Evolutionary conservation across 2,797 vertebrate genomes (phyloP).

Genomic region (Tamandua tetradactyla): DNA sequence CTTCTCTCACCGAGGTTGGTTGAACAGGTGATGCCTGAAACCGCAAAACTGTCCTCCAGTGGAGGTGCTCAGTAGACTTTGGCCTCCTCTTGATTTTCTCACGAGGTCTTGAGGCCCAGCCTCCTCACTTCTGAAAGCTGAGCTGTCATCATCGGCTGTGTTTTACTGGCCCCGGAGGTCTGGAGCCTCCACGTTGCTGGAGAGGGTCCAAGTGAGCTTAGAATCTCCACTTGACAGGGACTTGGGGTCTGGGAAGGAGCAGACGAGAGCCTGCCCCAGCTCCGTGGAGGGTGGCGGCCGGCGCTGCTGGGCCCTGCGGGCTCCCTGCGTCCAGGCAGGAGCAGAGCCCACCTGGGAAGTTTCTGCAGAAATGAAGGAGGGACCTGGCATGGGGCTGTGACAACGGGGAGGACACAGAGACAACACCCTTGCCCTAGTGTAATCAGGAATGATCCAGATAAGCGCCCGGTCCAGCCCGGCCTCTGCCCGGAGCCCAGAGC

Average conservation of each 20-base stretch:
- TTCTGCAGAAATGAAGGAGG: not conserved
- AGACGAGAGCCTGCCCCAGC: not conserved
- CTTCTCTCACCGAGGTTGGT: not conserved
- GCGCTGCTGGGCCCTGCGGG: not conserved
- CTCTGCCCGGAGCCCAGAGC: not conserved
- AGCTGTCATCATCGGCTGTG: not conserved
- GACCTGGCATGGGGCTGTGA: not conserved
- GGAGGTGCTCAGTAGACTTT: not conserved
- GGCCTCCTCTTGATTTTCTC: constrained; percentile 42
- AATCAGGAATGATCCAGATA: not conserved
- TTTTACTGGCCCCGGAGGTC: not conserved
- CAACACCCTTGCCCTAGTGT: fast-evolving
- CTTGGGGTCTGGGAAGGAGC: not conserved
- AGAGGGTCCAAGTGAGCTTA: not conserved
- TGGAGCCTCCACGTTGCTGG: not conserved
- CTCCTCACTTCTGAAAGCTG: not conserved
- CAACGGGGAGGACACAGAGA: not conserved
- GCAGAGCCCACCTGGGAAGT: not conserved
- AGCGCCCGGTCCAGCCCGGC: not conserved
- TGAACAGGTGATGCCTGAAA: no score
- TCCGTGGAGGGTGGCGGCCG: not conserved
- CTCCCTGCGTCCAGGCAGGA: not conserved
- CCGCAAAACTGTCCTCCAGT: not conserved
- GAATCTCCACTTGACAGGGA: not conserved
- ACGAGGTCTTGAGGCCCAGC: constrained; percentile 1